These are phyloP conservation scores for Troglohyphantes excavatus DNA, from an alignment of 2,888 invertebrate species.

Conservation along the genomic window DNA sequence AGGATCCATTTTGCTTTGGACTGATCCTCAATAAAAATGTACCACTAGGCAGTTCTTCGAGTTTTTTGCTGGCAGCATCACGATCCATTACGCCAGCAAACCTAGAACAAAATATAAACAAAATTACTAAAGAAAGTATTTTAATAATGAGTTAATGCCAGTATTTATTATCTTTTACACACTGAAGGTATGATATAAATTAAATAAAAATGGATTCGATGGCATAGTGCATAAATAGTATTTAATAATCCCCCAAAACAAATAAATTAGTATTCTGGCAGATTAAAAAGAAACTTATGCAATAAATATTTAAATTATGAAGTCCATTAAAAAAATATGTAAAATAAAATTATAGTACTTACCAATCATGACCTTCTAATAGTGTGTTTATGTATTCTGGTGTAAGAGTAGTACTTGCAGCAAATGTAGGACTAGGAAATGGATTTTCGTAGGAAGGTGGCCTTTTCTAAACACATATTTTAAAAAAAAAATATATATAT, in stretches of 20 bases:
- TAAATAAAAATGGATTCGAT: too few species aligned
- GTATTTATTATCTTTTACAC: too few species aligned
- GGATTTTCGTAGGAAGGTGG: conserved; percentile 79
- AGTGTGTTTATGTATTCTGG: conserved; percentile 76
- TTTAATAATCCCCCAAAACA: too few species aligned
- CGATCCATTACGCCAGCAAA: conserved; percentile 81
- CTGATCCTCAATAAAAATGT: conserved; percentile 81
- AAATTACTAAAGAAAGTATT: not conserved
- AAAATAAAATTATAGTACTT: not conserved
- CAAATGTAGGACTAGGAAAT: conserved; percentile 36
- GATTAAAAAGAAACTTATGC: too few species aligned
- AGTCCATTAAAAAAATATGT: too few species aligned
- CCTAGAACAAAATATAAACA: conserved; percentile 50
- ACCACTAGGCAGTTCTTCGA: conserved; percentile 80
- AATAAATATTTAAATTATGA: too few species aligned
- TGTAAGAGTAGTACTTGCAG: conserved; percentile 24
- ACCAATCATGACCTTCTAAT: conserved; percentile 80
- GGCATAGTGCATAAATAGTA: too few species aligned
- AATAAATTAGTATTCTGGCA: too few species aligned
- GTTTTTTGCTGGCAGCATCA: conserved; percentile 79
- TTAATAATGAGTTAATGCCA: too few species aligned
- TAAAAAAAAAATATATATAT: conserved; percentile 4
- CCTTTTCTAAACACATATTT: conserved; percentile 56
- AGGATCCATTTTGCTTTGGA: conserved; percentile 81
- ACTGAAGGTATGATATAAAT: too few species aligned